These are phyloP conservation scores for Aphelenchoides besseyi DNA, from an alignment of 1,140 invertebrate species.

Conservation along the genomic window DNA sequence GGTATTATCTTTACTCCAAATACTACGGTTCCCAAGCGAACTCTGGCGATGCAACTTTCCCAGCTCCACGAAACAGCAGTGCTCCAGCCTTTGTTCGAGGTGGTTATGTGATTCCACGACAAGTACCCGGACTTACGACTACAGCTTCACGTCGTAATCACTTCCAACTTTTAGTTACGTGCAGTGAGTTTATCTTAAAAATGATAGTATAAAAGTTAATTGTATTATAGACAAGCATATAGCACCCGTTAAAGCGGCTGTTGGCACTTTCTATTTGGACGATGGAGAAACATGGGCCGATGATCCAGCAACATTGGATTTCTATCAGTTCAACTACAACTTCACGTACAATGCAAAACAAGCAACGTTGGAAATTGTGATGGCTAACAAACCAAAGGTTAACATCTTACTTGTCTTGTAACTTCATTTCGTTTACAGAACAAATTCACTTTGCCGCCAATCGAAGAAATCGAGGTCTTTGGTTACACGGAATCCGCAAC, in stretches of 20 bases:
- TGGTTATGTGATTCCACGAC: conserved; percentile 19
- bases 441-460: not conserved
- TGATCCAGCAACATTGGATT: not conserved
- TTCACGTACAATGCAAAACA: not conserved
- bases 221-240: not conserved
- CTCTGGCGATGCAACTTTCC: conserved; percentile 27
- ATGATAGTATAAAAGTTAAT: not conserved
- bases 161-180: conserved; percentile 16
- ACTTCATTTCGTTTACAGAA: not conserved
- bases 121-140: conserved; percentile 28
- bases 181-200: conserved; percentile 5
- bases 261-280: not conserved
- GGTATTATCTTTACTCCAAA: conserved; percentile 50
- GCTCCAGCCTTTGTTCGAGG: conserved; percentile 51
- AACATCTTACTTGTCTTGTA: not conserved
- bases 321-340: conserved; percentile 13
- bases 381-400: not conserved
- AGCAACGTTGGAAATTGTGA: not conserved
- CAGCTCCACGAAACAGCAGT: conserved; percentile 37
- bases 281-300: not conserved
- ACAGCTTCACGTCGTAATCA: conserved; percentile 17
- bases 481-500: not conserved
- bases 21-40: conserved; percentile 37
- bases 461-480: conserved; percentile 9
- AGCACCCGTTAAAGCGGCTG: not conserved